phyloP scores from a whole-genome alignment of 2,113 vertebrate genomes.

The Periophthalmus modestus region DNA sequence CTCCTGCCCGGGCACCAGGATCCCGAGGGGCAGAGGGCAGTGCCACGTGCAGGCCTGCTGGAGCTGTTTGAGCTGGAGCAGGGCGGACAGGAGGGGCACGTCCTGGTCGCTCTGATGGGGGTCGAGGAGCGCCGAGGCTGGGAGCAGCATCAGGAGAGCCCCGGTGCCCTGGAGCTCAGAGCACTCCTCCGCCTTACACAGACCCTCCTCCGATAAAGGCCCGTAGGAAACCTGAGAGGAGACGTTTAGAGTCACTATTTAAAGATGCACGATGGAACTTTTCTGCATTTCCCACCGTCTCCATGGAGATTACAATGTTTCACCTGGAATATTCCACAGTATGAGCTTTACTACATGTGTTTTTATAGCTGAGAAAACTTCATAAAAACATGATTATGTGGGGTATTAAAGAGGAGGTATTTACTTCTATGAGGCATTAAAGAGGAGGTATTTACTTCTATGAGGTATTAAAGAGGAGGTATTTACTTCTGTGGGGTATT shows the following conservation, averaged over 20 bases:
- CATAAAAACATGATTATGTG: too few species aligned
- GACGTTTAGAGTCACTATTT: not conserved
- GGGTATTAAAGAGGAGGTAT: too few species aligned
- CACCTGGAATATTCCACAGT: too few species aligned
- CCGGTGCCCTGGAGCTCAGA: constrained; percentile 86
- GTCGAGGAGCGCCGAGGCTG: constrained; percentile 49
- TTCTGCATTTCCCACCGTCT: too few species aligned
- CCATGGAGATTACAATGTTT: too few species aligned
- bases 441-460: too few species aligned
- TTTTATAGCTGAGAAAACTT: too few species aligned
- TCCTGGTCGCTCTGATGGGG: constrained; percentile 69
- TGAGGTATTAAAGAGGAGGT: too few species aligned
- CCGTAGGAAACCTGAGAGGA: constrained; percentile 79
- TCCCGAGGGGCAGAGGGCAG: constrained; percentile 81
- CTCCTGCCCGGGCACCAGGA: constrained; percentile 79
- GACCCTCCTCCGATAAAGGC: constrained; percentile 70
- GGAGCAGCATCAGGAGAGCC: constrained; percentile 86
- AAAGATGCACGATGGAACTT: not conserved
- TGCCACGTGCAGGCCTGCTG: constrained; percentile 87
- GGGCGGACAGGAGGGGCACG: constrained; percentile 84
- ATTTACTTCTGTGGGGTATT: too few species aligned
- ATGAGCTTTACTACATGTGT: not conserved
- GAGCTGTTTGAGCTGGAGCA: constrained; percentile 90
- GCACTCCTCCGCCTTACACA: constrained; percentile 76
- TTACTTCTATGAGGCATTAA: too few species aligned